phyloP scores from a whole-genome alignment of 35 echinoderm and acorn worm genomes.

The Ptychodera flava region DNA sequence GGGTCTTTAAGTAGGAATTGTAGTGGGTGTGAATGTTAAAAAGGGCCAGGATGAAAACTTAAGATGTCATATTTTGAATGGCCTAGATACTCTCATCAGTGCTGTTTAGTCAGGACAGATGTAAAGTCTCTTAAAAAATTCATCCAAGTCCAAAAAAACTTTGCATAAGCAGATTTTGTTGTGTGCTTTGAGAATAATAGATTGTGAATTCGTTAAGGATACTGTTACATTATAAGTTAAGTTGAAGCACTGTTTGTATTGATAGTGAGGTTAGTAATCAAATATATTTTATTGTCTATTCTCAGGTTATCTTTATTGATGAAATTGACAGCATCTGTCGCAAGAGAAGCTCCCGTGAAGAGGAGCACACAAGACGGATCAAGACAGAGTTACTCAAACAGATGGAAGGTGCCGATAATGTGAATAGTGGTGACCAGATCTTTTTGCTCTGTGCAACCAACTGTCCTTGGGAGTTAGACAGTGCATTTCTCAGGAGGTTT shows the following conservation, averaged over 20 bases:
- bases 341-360: conserved; percentile 67
- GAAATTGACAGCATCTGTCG: conserved; percentile 91
- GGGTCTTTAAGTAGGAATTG: background rate
- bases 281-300: no score
- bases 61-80: background rate
- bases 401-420: conserved; percentile 80
- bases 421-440: conserved; percentile 26
- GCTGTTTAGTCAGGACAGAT: no score
- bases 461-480: conserved; percentile 85
- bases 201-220: no score
- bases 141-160: no score
- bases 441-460: conserved; percentile 88
- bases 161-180: no score
- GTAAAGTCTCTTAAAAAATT: no score
- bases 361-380: conserved; percentile 89
- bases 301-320: conserved; percentile 96
- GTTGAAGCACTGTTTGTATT: no score
- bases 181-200: no score
- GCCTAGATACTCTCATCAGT: background rate
- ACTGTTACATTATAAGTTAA: no score
- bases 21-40: background rate
- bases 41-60: background rate
- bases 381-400: conserved; percentile 91
- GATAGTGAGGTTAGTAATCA: no score
- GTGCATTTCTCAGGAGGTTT: conserved; percentile 82